Conservation (phyloP, 2,888 invertebrate genomes). For the Steinernema scapterisci region DNA sequence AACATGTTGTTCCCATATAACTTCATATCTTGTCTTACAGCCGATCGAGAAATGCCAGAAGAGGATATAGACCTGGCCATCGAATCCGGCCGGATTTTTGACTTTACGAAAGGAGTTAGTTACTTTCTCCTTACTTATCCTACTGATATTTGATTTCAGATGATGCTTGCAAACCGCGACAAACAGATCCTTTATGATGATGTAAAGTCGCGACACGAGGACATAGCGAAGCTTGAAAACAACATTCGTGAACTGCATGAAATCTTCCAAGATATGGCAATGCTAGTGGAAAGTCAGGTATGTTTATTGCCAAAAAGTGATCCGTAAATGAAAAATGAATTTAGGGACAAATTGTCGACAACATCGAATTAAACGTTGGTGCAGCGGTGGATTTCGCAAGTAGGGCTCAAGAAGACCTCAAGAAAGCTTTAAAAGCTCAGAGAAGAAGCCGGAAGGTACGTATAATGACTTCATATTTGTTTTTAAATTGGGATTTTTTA, state of each 20-base stretch:
- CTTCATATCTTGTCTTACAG: too few species aligned
- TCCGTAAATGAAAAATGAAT: too few species aligned
- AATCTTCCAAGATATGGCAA: slow-evolving; percentile 52
- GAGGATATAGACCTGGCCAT: slow-evolving; percentile 35
- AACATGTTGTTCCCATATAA: too few species aligned
- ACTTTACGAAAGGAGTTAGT: slow-evolving; percentile 41
- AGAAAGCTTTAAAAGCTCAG: slow-evolving; percentile 36
- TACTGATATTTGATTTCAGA: slow-evolving; percentile 34
- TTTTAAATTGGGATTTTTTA: slow-evolving; percentile 33
- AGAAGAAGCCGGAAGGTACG: slow-evolving; percentile 4
- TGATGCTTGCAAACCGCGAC: slow-evolving; percentile 52
- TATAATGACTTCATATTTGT: too few species aligned
- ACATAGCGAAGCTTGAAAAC: slow-evolving; percentile 47
- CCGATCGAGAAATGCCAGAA: slow-evolving; percentile 21
- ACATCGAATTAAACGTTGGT: slow-evolving; percentile 45
- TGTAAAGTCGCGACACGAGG: slow-evolving; percentile 51
- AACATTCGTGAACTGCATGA: slow-evolving; percentile 53
- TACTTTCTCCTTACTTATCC: not conserved
- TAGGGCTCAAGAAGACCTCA: slow-evolving; percentile 43
- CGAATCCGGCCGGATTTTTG: slow-evolving; percentile 14
- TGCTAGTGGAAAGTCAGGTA: slow-evolving; percentile 53
- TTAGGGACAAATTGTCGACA: slow-evolving; percentile 48
- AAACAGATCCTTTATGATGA: slow-evolving; percentile 51
- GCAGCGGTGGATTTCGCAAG: slow-evolving; percentile 46
- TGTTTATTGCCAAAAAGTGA: too few species aligned